phyloP scores from a whole-genome alignment of 2,797 vertebrate genomes.

The Esox lucius region DNA sequence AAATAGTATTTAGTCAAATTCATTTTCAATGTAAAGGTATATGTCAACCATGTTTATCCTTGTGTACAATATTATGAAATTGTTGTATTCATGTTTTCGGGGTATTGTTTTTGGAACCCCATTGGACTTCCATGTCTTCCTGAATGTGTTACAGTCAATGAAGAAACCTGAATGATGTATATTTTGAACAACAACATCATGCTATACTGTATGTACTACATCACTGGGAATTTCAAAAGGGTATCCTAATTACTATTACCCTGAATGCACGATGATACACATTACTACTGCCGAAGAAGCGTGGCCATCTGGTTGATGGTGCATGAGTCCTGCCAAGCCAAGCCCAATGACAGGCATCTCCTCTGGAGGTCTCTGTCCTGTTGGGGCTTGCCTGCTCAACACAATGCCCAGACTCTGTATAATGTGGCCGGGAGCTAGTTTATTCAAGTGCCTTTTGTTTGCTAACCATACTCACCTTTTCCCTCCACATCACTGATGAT shows the following conservation, averaged over 20 bases:
- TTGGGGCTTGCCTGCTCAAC: slow-evolving; percentile 87
- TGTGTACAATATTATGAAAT: background rate
- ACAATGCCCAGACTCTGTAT: slow-evolving; percentile 85
- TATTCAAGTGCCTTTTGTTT: slow-evolving; percentile 90
- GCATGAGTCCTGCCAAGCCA: slow-evolving; percentile 77
- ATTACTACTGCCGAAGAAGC: slow-evolving; percentile 60
- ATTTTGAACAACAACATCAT: too few relatives aligned
- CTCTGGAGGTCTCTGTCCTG: slow-evolving; percentile 79
- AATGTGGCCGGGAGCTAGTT: slow-evolving; percentile 84
- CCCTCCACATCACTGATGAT: slow-evolving; percentile 60
- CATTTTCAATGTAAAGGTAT: slow-evolving; percentile 32
- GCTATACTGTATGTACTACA: background rate
- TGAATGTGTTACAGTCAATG: too few relatives aligned
- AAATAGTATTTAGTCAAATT: slow-evolving; percentile 13
- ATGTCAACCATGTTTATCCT: background rate
- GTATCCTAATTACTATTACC: background rate
- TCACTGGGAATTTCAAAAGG: background rate
- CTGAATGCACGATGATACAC: background rate
- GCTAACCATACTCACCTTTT: slow-evolving; percentile 66
- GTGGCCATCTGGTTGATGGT: slow-evolving; percentile 71
- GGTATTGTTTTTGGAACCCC: too few relatives aligned
- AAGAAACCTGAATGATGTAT: too few relatives aligned
- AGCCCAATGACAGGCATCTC: slow-evolving; percentile 71
- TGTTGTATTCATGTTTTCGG: background rate
- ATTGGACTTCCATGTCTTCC: background rate